Evolutionary conservation across 2,888 invertebrate species (phyloP), one percentile per base, ranked within the genome.

Genomic region (Microctonus aethiopoides): DNA sequence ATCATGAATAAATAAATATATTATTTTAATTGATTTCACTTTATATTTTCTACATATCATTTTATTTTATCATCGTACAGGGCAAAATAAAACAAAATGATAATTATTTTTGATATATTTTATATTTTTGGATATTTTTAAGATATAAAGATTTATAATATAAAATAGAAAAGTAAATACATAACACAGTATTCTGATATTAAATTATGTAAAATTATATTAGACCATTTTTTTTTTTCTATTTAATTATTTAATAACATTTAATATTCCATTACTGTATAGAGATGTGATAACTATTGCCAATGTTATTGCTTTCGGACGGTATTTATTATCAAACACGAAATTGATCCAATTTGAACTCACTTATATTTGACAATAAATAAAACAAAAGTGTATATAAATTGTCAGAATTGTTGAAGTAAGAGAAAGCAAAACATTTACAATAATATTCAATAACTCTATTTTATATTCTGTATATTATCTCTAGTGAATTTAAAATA

Each of bases 341-440:
- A n/a, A 36, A 67, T 67, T 46, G n/a, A 26, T 68, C 62, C 63
- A 59, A 46, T 32, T 70, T 70, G 34, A 41, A n/a, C 39, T 36
- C 68, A 61, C 64, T 68, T 72, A 68, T 68, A 29, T 72, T 67
- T 57, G 72, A 72, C 59, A 64, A 71, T 74, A 70, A 72, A n/a
- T n/a, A n/a, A n/a, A n/a, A n/a, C n/a, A n/a, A n/a, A n/a, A 60
- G 59, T 41, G 20, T 52, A 20, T 52, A 52, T 52, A n/a, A 22
- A 1, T 16, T 52, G 3, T 2, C 11, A 5, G 16, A 24, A 52
- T 24, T 52, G 24, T 52, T 20, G 20, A 20, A 16, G 20, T 9
- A 57, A 41, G 20, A 54, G n/a, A 61, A 16, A 13, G 26, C 22
- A 36, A 16, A 57, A 56, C 52, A 56, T 34, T 61, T 41, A 13